Conservation (phyloP, 1,140 invertebrate species). For the Bombus soroeensis region DNA sequence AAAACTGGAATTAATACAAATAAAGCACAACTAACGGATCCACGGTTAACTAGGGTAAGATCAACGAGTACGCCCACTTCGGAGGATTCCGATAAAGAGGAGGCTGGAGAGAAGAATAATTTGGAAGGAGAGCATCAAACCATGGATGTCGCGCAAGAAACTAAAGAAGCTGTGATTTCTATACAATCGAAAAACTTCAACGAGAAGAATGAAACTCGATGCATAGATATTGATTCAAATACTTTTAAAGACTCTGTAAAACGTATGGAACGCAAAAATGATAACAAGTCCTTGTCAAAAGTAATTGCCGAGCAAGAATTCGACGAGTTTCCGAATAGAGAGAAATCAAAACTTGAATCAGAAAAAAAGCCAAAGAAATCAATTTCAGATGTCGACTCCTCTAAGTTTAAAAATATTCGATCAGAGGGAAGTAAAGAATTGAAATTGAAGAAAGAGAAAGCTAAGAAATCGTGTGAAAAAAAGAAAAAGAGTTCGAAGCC, state of each 20-base stretch:
- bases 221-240: background rate
- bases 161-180: background rate
- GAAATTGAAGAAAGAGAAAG: constrained; percentile 68
- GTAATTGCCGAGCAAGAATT: background rate
- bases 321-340: background rate
- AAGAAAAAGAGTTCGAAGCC: constrained; percentile 38
- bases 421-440: constrained; percentile 75
- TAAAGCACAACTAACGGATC: background rate
- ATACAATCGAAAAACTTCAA: background rate
- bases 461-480: constrained; percentile 38
- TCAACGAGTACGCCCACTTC: background rate
- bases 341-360: background rate
- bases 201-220: background rate
- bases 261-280: background rate
- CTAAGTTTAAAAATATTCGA: constrained; percentile 73
- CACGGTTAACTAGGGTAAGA: background rate
- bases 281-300: background rate
- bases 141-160: background rate
- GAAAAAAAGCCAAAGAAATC: background rate
- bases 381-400: constrained; percentile 8
- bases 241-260: background rate
- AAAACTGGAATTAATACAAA: background rate
- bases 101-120: background rate
- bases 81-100: background rate
- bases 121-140: background rate